Percentiles rank a stretch among this genome's conserved stretches.
Conservation (phyloP, 2,113 vertebrate species). For the Clarias batrachus region DNA sequence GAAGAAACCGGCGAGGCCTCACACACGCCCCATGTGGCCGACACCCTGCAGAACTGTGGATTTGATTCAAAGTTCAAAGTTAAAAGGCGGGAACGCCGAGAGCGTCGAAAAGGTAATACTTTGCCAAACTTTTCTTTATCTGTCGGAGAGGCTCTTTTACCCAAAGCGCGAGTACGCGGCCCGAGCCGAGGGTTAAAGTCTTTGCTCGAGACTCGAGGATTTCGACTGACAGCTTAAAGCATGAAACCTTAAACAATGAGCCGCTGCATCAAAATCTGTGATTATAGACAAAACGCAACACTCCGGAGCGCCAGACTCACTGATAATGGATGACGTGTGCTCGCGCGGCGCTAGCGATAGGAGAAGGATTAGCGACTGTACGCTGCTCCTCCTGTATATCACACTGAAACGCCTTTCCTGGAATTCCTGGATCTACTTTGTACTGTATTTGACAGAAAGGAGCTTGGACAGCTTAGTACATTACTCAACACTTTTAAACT, state of each 20-base stretch:
- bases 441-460: background rate
- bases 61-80: background rate
- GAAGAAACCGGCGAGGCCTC: background rate
- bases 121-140: background rate
- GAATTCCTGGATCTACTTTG: background rate
- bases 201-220: slow-evolving; percentile 4
- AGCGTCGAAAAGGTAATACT: background rate
- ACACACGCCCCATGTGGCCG: background rate
- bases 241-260: background rate
- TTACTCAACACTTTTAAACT: no score
- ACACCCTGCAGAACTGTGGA: background rate
- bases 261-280: background rate
- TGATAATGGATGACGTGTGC: background rate
- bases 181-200: background rate
- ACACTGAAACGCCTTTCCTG: background rate
- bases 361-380: background rate
- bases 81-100: background rate
- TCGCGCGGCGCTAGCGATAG: background rate
- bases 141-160: slow-evolving; percentile 12
- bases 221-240: slow-evolving; percentile 10
- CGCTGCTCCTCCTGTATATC: background rate
- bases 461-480: no score
- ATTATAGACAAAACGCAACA: background rate
- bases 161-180: background rate
- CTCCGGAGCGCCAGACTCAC: background rate